Evolutionary conservation across 2,888 invertebrate species (phyloP).

Genomic region (Cyaniris semiargus): DNA sequence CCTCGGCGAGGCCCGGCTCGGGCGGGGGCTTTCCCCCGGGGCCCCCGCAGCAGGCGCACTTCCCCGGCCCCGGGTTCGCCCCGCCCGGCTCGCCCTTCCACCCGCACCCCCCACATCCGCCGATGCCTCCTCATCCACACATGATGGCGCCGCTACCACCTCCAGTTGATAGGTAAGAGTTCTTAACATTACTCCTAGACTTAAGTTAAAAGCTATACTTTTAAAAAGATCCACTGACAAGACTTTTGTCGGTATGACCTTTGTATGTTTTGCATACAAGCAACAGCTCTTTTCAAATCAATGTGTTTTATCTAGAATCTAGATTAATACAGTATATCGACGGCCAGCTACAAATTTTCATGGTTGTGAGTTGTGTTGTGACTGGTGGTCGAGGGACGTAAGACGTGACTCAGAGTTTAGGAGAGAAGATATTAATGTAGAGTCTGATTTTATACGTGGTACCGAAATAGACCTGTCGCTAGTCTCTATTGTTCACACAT

Average conservation of each 20-base stretch:
- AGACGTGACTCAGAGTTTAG: not conserved
- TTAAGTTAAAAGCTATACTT: not conserved
- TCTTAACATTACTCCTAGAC: not conserved
- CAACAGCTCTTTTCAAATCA: too few species aligned
- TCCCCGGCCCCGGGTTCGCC: conserved; percentile 86
- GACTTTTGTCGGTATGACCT: not conserved
- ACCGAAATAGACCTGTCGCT: not conserved
- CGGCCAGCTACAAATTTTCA: not conserved
- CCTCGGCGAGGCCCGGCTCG: conserved; percentile 86
- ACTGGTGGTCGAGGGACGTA: not conserved
- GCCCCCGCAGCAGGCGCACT: conserved; percentile 86
- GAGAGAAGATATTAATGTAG: not conserved
- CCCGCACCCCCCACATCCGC: conserved; percentile 92
- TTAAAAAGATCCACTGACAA: not conserved
- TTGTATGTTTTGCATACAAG: not conserved
- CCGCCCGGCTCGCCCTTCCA: conserved; percentile 90
- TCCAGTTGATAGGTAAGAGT: conserved; percentile 88
- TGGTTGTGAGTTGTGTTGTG: not conserved
- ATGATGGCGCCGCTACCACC: conserved; percentile 83
- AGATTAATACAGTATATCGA: not conserved
- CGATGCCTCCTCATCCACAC: conserved; percentile 86
- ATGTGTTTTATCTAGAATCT: not conserved
- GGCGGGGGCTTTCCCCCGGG: conserved; percentile 92
- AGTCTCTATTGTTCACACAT: not conserved
- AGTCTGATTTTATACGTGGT: not conserved